Evolutionary conservation across 2,113 vertebrate genomes (phyloP).

Genomic region (Rhabdomys dilectus): DNA sequence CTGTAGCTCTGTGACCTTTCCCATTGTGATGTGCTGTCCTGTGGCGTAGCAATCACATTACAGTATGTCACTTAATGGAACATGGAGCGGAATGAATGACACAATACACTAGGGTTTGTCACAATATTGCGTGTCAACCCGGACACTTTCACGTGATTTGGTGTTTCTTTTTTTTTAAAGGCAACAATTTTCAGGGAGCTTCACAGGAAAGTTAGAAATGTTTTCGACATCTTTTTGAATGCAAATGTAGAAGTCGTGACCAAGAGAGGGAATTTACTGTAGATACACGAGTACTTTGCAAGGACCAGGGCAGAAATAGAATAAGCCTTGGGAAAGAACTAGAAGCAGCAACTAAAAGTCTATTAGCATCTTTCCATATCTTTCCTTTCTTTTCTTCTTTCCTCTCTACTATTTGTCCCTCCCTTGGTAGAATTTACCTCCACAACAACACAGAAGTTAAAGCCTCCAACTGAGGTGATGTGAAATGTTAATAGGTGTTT

Average conservation of each 20-base stretch:
- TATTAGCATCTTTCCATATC: background rate
- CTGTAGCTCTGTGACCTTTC: constrained; percentile 87
- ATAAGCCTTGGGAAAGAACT: background rate
- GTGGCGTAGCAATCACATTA: constrained; percentile 86
- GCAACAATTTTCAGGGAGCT: constrained; percentile 73
- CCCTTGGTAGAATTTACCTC: background rate
- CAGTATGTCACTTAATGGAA: constrained; percentile 86
- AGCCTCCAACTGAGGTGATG: background rate
- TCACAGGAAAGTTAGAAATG: constrained; percentile 54
- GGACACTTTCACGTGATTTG: constrained; percentile 78
- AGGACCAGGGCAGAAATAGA: background rate
- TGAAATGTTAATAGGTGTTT: background rate
- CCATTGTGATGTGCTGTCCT: constrained; percentile 85
- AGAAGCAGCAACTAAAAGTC: background rate
- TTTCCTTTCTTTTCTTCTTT: constrained; percentile 4
- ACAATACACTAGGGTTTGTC: constrained; percentile 86
- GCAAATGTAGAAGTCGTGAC: background rate
- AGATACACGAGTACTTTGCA: background rate
- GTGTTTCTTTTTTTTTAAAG: no score
- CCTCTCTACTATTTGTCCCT: background rate
- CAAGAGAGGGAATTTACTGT: background rate
- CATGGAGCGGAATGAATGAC: constrained; percentile 86
- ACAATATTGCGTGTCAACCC: constrained; percentile 83
- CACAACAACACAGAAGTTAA: background rate
- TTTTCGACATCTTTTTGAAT: constrained; percentile 60